Evolutionary conservation across 2,113 vertebrate species (phyloP).

Genomic region (Mustela lutreola): DNA sequence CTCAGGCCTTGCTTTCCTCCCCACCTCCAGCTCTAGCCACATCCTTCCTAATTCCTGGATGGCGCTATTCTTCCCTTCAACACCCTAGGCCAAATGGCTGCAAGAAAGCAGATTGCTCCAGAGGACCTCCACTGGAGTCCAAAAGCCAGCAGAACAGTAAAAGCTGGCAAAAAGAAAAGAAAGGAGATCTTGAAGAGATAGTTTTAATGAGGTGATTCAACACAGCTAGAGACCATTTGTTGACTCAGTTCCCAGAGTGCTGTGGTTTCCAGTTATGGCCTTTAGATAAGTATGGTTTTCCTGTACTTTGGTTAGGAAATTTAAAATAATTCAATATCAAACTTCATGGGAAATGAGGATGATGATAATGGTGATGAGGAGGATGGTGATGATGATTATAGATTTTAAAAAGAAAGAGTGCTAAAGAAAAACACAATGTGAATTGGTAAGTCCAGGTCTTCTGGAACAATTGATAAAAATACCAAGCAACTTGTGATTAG

Average conservation of each 20-base stretch:
- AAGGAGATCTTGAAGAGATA: slow-evolving; percentile 34
- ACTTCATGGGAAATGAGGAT: not conserved
- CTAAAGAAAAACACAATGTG: not conserved
- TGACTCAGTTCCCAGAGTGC: not conserved
- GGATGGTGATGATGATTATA: not conserved
- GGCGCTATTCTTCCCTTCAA: not conserved
- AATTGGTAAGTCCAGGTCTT: not conserved
- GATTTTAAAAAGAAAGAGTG: slow-evolving; percentile 6
- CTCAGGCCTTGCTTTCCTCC: not conserved
- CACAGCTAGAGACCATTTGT: not conserved
- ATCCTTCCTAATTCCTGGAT: not conserved
- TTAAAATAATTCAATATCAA: not conserved
- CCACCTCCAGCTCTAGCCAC: not conserved
- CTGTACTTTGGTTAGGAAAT: slow-evolving; percentile 30
- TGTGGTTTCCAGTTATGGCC: slow-evolving; percentile 33
- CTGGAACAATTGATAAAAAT: not conserved
- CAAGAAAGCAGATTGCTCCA: not conserved
- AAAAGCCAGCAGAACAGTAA: not conserved
- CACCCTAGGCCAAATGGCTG: not conserved
- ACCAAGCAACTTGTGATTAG: not conserved
- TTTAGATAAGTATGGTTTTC: not conserved
- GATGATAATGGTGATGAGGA: not conserved
- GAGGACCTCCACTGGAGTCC: not conserved
- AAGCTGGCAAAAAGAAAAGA: slow-evolving; percentile 17
- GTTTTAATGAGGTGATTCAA: slow-evolving; percentile 40